Conservation (phyloP, 2,888 invertebrate genomes). For the Drosophila mercatorum region DNA sequence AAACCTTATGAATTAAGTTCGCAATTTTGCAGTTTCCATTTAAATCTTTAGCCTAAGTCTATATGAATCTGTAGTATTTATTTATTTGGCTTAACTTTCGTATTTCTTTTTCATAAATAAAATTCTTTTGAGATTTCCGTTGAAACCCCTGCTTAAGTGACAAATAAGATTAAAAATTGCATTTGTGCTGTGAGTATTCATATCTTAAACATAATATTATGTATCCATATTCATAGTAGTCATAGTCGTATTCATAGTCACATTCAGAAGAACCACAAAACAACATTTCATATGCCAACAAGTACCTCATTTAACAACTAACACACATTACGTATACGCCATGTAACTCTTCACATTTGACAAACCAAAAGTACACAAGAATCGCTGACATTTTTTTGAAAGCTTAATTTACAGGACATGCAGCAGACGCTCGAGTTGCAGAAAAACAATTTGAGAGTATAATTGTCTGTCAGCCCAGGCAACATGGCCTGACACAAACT, state of each 20-base stretch:
- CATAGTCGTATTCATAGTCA: conserved; percentile 5
- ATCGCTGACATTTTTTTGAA: conserved; percentile 69
- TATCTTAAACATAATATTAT: not conserved
- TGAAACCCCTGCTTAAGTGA: conserved; percentile 25
- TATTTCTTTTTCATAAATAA: not conserved
- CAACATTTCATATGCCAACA: conserved; percentile 22
- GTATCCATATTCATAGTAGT: not conserved
- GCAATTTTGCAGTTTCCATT: not conserved
- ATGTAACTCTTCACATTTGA: conserved; percentile 45
- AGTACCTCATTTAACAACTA: conserved; percentile 22
- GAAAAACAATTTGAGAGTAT: conserved; percentile 27
- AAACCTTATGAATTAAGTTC: conserved; percentile 10
- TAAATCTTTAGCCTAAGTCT: not conserved
- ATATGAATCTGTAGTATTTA: conserved; percentile 1
- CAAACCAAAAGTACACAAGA: conserved; percentile 75
- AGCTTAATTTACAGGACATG: conserved; percentile 57
- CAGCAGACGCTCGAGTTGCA: conserved; percentile 24
- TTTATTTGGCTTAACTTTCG: conserved; percentile 6
- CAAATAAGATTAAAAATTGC: conserved; percentile 37
- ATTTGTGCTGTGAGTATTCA: conserved; percentile 46
- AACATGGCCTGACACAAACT: conserved; percentile 62
- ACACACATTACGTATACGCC: conserved; percentile 69
- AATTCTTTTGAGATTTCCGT: conserved; percentile 3
- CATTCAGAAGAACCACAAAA: conserved; percentile 15
- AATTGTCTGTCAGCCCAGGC: conserved; percentile 29